Evolutionary conservation across 2,797 vertebrate genomes (phyloP).

Genomic region (Coranthus polyacanthus): DNA sequence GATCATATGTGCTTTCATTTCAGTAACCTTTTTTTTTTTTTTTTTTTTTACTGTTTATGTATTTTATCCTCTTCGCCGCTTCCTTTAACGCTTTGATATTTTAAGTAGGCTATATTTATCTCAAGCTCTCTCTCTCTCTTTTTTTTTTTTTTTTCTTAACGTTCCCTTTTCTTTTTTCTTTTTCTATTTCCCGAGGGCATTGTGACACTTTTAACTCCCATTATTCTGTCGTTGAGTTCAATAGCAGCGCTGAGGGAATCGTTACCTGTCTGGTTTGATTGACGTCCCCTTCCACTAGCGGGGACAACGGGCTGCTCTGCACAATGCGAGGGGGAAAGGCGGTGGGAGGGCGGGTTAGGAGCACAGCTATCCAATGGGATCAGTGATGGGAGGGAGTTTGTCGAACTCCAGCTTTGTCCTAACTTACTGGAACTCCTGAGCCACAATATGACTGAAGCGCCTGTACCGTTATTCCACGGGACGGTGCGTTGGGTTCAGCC

Average conservation of each 20-base stretch:
- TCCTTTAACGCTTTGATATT: too few species aligned
- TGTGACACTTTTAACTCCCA: neutral
- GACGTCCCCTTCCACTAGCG: conserved; percentile 56
- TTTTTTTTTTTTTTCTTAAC: too few species aligned
- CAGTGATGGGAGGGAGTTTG: conserved; percentile 80
- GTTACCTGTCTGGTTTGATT: conserved; percentile 73
- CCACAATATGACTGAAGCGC: conserved; percentile 80
- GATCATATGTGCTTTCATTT: too few species aligned
- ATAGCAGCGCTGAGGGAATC: conserved; percentile 43
- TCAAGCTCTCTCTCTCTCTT: too few species aligned
- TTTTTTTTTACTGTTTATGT: too few species aligned
- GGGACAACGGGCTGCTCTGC: conserved; percentile 43
- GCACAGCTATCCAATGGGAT: conserved; percentile 77
- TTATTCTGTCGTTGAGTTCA: neutral
- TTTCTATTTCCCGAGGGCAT: neutral
- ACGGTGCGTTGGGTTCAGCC: conserved; percentile 64
- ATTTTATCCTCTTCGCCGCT: too few species aligned
- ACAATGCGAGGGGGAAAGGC: conserved; percentile 34
- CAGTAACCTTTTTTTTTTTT: too few species aligned
- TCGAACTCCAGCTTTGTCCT: conserved; percentile 85
- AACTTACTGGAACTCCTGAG: conserved; percentile 76
- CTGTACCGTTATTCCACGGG: conserved; percentile 82
- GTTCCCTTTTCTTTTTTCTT: too few species aligned
- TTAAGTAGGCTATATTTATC: too few species aligned
- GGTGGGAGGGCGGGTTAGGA: conserved; percentile 70